A percentile compares a stretch with the other conserved stretches of the same genome.
Conservation (phyloP, 2,797 vertebrate genomes). For the Tokudaia tokunoshimensis region DNA sequence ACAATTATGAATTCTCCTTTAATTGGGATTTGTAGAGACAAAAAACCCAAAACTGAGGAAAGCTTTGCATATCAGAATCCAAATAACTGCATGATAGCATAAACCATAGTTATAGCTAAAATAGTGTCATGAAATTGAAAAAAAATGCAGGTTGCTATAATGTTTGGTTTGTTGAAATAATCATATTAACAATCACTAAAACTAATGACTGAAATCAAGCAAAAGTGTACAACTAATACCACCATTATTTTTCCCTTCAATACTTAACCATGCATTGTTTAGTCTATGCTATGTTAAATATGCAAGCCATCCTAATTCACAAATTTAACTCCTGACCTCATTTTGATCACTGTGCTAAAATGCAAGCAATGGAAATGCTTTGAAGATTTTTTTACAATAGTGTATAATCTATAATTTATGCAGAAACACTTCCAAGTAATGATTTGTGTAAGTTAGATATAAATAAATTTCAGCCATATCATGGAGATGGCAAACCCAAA, state of each 20-base stretch:
- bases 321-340: not conserved
- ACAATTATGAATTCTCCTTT: not conserved
- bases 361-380: not conserved
- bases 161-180: not conserved
- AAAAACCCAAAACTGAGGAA: not conserved
- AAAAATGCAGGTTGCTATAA: not conserved
- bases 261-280: not conserved
- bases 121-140: not conserved
- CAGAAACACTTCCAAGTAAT: not conserved
- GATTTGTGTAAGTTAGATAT: too few species aligned
- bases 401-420: not conserved
- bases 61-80: not conserved
- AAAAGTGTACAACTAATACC: not conserved
- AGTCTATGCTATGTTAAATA: not conserved
- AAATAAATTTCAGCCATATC: not conserved
- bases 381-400: not conserved
- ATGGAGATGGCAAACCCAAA: not conserved
- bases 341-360: not conserved
- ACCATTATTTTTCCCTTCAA: not conserved
- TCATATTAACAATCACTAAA: not conserved
- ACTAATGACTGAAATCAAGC: not conserved
- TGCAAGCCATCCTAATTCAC: not conserved
- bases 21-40: not conserved
- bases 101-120: not conserved
- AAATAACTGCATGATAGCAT: not conserved